Evolutionary conservation across 2,888 invertebrate species (phyloP).

Genomic region (Oscheius sp.): DNA sequence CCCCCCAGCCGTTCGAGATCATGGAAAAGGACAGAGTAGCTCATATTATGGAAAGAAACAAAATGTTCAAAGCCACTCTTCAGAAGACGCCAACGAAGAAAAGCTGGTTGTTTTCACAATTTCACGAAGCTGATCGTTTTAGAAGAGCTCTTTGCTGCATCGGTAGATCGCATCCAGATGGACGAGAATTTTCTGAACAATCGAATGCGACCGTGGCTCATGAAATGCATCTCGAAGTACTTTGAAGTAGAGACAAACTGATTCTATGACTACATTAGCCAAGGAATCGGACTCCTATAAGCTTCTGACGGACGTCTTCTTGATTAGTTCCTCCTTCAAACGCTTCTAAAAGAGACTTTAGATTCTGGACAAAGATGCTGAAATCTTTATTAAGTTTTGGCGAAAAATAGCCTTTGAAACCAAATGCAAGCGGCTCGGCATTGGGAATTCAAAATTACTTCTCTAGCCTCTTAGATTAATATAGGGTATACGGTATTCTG

Average conservation of each 20-base stretch:
- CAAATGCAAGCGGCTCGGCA: slow-evolving; percentile 77
- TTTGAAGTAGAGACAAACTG: slow-evolving; percentile 97
- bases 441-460: background rate
- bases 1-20: slow-evolving; percentile 70
- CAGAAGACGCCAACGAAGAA: slow-evolving; percentile 98
- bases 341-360: slow-evolving; percentile 74
- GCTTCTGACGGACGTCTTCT: slow-evolving; percentile 96
- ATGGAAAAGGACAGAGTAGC: slow-evolving; percentile 68
- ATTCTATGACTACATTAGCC: slow-evolving; percentile 93
- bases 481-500: too few species aligned
- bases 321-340: slow-evolving; percentile 80
- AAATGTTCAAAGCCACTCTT: slow-evolving; percentile 94
- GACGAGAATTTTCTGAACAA: slow-evolving; percentile 88
- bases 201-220: slow-evolving; percentile 98
- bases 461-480: too few species aligned
- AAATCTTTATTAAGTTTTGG: slow-evolving; percentile 99
- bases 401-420: slow-evolving; percentile 97
- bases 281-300: slow-evolving; percentile 91
- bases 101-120: slow-evolving; percentile 38
- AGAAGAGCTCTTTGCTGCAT: slow-evolving; percentile 92
- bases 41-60: slow-evolving; percentile 84
- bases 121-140: background rate
- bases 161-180: slow-evolving; percentile 89
- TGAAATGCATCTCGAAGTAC: slow-evolving; percentile 99
- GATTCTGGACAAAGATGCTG: slow-evolving; percentile 99